Evolutionary conservation across 2,113 vertebrate genomes (phyloP), one percentile per base, ranked within the genome.

Genomic region (Laticauda laticaudata): DNA sequence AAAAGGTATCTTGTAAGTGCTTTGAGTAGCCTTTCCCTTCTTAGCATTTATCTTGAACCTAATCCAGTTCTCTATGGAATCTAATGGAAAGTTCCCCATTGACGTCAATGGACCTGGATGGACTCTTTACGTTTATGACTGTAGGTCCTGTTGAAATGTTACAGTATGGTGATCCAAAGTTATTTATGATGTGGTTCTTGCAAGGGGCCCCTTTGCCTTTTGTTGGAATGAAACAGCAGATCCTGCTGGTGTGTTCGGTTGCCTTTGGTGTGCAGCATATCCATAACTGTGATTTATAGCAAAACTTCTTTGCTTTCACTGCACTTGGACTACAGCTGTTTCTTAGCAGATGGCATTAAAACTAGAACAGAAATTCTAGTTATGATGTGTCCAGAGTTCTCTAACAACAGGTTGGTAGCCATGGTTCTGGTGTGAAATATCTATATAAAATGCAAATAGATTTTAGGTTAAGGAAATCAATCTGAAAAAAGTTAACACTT

Each of bases 171-270:
- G 2, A 21, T 87, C 75, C 23, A 86, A 29, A 48, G 7, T 48
- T 88, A 56, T 26, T 87, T 89, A 69, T 56, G 20, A 8, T 0
- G 14, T 0, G 0, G 20, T 24, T 43, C 48, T 87, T 43, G 1
- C 9, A 0, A 0, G 0, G 0, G 34, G 53, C 9, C 12, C 21
- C 0, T 0, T 0, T 21, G 0, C 5, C 4, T 88, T 21, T 21
- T 10, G 75, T 81, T 5, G 9, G 8, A 0, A 2, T 61, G 85
- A 94, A 86, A 0, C 12, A 29, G 23, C n/a, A 54, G 29, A 0
- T 0, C n/a, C 5, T 0, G 0, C 0, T 0, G 7, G 9, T 64
- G 15, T 15, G 23, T 57, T 34, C 48, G 14, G 15, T 53, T 29
- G 20, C 56, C 20, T 64, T 53, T 29, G 20, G 86, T 34, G 86